Percentiles rank a stretch among this genome's conserved stretches.
These are phyloP conservation scores for Seriola quinqueradiata DNA, from an alignment of 2,113 vertebrate genomes.

Conservation along the genomic window DNA sequence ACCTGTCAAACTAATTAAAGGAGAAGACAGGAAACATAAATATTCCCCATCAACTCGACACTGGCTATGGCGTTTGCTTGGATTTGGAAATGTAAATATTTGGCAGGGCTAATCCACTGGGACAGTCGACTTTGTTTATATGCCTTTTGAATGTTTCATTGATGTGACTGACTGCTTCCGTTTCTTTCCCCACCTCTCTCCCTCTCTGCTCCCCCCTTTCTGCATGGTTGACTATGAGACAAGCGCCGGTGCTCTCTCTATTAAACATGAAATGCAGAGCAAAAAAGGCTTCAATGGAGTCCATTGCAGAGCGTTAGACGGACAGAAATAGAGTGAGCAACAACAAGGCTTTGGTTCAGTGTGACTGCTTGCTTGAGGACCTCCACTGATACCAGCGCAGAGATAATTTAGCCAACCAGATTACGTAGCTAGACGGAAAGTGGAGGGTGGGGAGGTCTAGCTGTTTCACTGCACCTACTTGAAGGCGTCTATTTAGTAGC, in stretches of 20 bases:
- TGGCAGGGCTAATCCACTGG: conserved; percentile 60
- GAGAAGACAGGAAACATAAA: conserved; percentile 69
- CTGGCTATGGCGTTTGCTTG: conserved; percentile 43
- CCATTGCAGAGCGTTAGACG: conserved; percentile 26
- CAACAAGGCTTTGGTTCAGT: conserved; percentile 57
- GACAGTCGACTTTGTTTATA: conserved; percentile 73
- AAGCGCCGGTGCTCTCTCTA: conserved; percentile 63
- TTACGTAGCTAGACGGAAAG: conserved; percentile 38
- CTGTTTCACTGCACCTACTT: conserved; percentile 34
- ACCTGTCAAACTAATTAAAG: conserved; percentile 71
- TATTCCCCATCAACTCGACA: conserved; percentile 60
- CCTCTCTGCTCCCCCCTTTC: conserved; percentile 5
- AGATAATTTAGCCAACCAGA: conserved; percentile 68
- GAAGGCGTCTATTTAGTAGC: conserved; percentile 15
- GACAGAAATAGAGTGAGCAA: conserved; percentile 46
- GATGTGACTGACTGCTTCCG: conserved; percentile 70
- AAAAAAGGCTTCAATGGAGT: conserved; percentile 47
- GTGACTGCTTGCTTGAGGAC: conserved; percentile 64
- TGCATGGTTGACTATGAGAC: conserved; percentile 65
- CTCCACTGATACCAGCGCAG: conserved; percentile 54
- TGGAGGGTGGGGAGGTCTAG: conserved; percentile 11
- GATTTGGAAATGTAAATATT: conserved; percentile 74
- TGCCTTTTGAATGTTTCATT: conserved; percentile 76
- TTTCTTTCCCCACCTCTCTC: neutral
- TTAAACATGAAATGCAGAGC: conserved; percentile 69